phyloP scores from a whole-genome alignment of 1,140 invertebrate genomes.

The Nasonia giraulti region DNA sequence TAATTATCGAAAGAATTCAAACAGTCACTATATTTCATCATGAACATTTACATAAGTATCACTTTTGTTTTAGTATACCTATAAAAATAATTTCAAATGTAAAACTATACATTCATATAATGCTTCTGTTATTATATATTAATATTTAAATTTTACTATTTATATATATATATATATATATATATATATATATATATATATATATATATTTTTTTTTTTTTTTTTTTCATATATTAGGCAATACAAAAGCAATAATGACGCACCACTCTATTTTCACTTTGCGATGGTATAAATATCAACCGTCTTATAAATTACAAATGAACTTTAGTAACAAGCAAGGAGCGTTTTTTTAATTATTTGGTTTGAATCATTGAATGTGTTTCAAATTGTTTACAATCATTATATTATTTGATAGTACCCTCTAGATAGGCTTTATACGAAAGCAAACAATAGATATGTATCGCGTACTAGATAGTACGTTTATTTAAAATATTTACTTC shows the following conservation, averaged over 20 bases:
- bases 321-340: constrained; percentile 17
- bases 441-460: not conserved
- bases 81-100: constrained; percentile 38
- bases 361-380: not conserved
- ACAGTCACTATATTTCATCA: constrained; percentile 13
- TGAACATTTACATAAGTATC: constrained; percentile 24
- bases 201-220: too few relatives aligned
- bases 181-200: not conserved
- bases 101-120: not conserved
- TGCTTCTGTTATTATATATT: not conserved
- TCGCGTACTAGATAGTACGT: not conserved
- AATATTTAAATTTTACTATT: not conserved
- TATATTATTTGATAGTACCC: constrained; percentile 21
- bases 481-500: not conserved
- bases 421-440: constrained; percentile 2
- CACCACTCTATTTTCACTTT: not conserved
- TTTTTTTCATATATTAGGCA: constrained; percentile 7
- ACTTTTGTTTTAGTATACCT: constrained; percentile 36
- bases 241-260: constrained; percentile 21
- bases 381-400: not conserved
- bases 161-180: not conserved
- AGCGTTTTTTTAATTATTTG: not conserved
- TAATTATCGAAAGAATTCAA: not conserved
- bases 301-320: constrained; percentile 12
- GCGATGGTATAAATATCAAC: not conserved